Percentiles rank a stretch among this genome's conserved stretches.
phyloP scores from a whole-genome alignment of 2,888 invertebrate genomes.

The Acrobasis suavella region DNA sequence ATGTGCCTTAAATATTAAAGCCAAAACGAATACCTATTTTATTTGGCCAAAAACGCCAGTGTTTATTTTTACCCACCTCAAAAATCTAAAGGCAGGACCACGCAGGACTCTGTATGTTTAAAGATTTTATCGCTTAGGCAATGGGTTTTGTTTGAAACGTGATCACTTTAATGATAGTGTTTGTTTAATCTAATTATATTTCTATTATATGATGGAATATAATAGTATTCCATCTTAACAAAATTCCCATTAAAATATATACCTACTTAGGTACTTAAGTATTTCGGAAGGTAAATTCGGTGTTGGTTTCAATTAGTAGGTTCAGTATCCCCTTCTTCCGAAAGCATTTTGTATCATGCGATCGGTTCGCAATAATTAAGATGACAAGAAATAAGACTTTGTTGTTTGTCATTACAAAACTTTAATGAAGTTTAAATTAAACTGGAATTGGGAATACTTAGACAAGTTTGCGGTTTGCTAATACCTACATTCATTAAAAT shows the following conservation, averaged over 20 bases:
- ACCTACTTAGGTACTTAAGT: not conserved
- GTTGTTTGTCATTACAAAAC: constrained; percentile 45
- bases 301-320: constrained; percentile 19
- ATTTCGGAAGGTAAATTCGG: constrained; percentile 4
- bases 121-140: too few relatives aligned
- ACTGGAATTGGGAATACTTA: constrained; percentile 8
- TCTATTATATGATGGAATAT: too few relatives aligned
- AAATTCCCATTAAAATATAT: not conserved
- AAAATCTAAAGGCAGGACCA: not conserved
- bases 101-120: not conserved
- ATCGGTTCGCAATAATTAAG: constrained; percentile 41
- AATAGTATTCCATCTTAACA: constrained; percentile 1
- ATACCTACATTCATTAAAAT: too few relatives aligned
- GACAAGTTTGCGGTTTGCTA: not conserved
- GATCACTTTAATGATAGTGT: too few relatives aligned
- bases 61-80: not conserved
- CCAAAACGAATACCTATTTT: constrained; percentile 27
- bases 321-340: constrained; percentile 29
- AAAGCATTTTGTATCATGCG: constrained; percentile 25
- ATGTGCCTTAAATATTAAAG: constrained; percentile 37
- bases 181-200: too few relatives aligned
- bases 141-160: too few relatives aligned
- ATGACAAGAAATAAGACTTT: constrained; percentile 39
- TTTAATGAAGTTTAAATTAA: constrained; percentile 39
- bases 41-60: not conserved